Evolutionary conservation across 2,797 vertebrate genomes (phyloP), one percentile per base, ranked within the genome.

Genomic region (Sebastes umbrosus): DNA sequence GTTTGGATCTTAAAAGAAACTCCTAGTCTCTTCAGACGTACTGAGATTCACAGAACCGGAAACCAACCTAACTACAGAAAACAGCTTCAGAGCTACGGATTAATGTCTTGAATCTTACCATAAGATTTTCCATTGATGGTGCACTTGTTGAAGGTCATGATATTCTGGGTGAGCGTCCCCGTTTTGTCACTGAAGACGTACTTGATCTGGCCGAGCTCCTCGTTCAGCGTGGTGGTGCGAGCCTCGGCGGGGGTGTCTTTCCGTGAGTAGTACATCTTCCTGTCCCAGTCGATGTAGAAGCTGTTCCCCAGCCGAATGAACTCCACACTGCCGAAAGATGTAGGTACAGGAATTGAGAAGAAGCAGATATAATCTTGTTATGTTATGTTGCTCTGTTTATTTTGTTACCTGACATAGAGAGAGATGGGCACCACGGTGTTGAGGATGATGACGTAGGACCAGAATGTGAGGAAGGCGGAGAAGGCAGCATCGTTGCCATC

Each of bases 101-200:
- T 1, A 3, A 25, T 1, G 9, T 36, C 10, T 27, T 18, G 6
- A 55, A 4, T 65, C 84, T 77, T 29, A 99, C 98, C 98, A 0
- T 97, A 99, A 13, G 92, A 87, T 75, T 93, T 97, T 32, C 98
- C 97, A 0, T 97, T 95, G 92, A 99, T 97, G 91, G 97, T 97
- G 92, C 98, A 99, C 88, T 97, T 98, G 92, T 96, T 98, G 95
- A 99, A 99, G 80, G 91, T 92, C 99, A 99, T 99, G 93, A 99
- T 97, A 74, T 99, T 99, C 95, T 98, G 97, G 2, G 98, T 99
- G 71, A 99, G 97, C 0, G 99, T 99, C 65, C 98, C 98, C 0
- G 99, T 99, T 88, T 99, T 99, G 95, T 99, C 98, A 0, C 97
- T 98, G 93, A 99, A 99, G 83, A 99, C 90, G 60, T 98, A 99